Base-by-base conservation (phyloP, 2,113 vertebrate species). In the Mesoclemmys tuberculata region DNA sequence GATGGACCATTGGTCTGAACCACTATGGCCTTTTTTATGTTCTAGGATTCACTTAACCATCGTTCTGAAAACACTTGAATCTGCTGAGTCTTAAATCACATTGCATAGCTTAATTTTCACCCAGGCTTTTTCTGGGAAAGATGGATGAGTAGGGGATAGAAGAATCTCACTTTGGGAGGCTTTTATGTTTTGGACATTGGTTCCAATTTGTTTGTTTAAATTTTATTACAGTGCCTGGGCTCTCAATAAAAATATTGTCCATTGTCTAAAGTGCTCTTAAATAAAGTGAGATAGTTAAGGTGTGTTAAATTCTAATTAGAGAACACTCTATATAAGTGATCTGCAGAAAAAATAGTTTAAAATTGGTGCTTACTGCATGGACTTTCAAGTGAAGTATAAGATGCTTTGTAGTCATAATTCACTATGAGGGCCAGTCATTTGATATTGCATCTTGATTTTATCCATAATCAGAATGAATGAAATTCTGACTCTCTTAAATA, bases 161-260 rank as follows among this genome's bases (percentile, higher is more conserved):
- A 21, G 24, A 21, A 87, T 91, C 35, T 41, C 19, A 44, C 13
- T 7, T 29, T 46, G 11, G 48, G 38, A 56, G 0, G 1, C 6
- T 85, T 91, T 29, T 78, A 18, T 74, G 24, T 87, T 90, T 89
- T 88, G 83, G 86, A 84, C 0, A 24, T 29, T 48, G 1, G 13
- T 85, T 85, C 52, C 89, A 19, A 46, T 85, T 92, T 94, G 55
- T 93, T 89, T 90, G 64, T 35, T 88, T 90, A 88, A 81, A 31
- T 27, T 89, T 95, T 84, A 16, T 2, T n/a, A 26, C 12, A 90
- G 14, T n/a, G 80, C 90, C 11, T 31, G 92, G 61, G 44, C 54
- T 27, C 80, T 83, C 26, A 84, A 31, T 41, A 91, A 46, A 87
- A 58, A 48, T 78, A 68, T 88, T 92, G 80, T 87, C 38, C 85